Conservation (phyloP, 2,113 vertebrate species). For the Gavia stellata region DNA sequence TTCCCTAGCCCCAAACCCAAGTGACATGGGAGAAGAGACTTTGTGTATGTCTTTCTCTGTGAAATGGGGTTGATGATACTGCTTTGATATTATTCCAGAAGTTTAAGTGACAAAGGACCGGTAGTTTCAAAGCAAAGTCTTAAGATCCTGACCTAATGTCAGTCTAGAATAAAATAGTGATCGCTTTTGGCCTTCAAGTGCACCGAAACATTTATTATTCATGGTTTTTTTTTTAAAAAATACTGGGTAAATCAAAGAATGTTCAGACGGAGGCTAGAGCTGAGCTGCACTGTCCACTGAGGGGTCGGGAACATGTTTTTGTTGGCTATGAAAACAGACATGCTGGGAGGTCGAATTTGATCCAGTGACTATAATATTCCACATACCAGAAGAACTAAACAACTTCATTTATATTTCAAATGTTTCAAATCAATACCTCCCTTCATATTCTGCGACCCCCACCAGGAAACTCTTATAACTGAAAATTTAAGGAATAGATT, state of each 20-base stretch:
- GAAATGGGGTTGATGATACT: background rate
- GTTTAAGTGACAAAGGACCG: background rate
- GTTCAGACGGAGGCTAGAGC: background rate
- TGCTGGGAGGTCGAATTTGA: background rate
- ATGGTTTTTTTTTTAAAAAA: slow-evolving; percentile 25
- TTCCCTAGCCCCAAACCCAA: background rate
- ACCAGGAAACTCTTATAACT: slow-evolving; percentile 47
- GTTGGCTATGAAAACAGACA: background rate
- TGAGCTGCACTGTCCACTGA: background rate
- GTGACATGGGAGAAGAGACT: background rate
- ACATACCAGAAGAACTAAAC: slow-evolving; percentile 46
- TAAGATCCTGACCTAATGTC: background rate
- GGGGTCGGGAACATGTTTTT: background rate
- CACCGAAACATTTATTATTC: slow-evolving; percentile 12
- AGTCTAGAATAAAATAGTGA: background rate
- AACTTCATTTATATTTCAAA: slow-evolving; percentile 79
- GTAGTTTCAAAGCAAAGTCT: background rate
- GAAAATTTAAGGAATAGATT: slow-evolving; percentile 63
- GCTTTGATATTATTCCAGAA: background rate
- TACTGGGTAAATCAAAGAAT: background rate
- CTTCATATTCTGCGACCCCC: slow-evolving; percentile 49
- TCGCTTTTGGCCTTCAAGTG: background rate
- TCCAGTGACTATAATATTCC: slow-evolving; percentile 26
- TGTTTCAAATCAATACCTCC: slow-evolving; percentile 74
- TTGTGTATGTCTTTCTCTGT: background rate